Base-by-base conservation (phyloP, 30 jellyfish, hydroid and myxozoan species). In the Catostylus mosaicus region DNA sequence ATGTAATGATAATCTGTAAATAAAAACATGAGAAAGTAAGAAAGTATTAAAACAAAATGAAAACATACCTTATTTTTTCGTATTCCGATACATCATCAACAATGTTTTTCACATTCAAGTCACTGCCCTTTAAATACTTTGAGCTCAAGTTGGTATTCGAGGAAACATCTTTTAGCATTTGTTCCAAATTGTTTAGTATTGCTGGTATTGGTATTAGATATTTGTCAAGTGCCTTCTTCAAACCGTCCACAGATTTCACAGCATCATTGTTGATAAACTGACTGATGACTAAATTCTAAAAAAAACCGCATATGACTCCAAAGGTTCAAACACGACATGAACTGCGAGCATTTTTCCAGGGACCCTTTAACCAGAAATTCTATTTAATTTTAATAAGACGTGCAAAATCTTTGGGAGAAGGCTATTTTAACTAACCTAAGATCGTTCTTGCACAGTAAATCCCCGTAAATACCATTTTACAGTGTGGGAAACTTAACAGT, bases 21-120 rank as follows among this genome's bases (percentile, higher is more conserved):
- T 43, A 16, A 43, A 43, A 43, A 43, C 8, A 8, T 8, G 16
- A 43, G 56, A 16, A 43, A 43, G 56, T 6, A 43, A 16, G 56
- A 43, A 43, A 8, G 16, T 8, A 16, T 16, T 16, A 43, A 16
- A 43, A 43, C 56, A 7, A 20, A 18, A 31, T 22, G 23, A 30
- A 50, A 31, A 34, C 69, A 1, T 30, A 91, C 98, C 98, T 79
- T 73, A 91, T 61, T 9, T 67, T 36, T 48, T 91, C 98, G 73
- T 91, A 91, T 30, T 52, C 64, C 31, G 32, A 30, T 10, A 77
- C 79, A 26, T 84, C 88, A 30, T 62, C 88, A 36, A 96, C 59
- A 30, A 78, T n/a, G 33, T 47, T 47, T 69, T 86, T 76, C 75
- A 93, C 67, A 36, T 75, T 76, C 48, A 87, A 96, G 32, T 77